These are phyloP conservation scores for Passer montanus DNA, from an alignment of 2,113 vertebrate species.

Conservation along the genomic window DNA sequence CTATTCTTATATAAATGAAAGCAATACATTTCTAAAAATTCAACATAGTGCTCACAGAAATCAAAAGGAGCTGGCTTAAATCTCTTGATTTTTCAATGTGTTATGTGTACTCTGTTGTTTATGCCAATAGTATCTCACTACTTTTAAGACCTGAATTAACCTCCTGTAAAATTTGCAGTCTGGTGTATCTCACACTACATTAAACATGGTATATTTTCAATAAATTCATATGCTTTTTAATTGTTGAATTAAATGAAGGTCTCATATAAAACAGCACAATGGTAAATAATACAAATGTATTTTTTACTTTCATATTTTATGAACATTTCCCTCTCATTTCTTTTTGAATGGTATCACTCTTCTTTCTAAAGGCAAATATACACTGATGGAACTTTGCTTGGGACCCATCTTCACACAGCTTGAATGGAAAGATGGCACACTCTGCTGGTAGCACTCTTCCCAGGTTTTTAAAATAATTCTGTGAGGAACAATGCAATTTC, in stretches of 20 bases:
- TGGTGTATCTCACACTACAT: background rate
- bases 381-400: background rate
- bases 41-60: background rate
- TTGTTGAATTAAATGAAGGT: background rate
- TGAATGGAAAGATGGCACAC: background rate
- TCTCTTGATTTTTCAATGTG: background rate
- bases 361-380: background rate
- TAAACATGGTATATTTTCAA: background rate
- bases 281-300: background rate
- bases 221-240: background rate
- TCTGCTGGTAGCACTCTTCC: background rate
- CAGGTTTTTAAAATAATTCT: background rate
- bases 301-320: background rate
- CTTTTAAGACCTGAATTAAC: background rate
- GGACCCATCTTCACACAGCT: background rate
- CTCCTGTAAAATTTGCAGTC: background rate
- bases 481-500: background rate
- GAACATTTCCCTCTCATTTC: background rate
- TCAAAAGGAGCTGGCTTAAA: background rate
- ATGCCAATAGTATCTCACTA: background rate
- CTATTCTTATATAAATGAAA: background rate
- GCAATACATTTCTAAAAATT: accelerated
- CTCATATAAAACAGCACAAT: background rate
- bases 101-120: background rate
- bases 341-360: background rate